Evolutionary conservation across 1,140 invertebrate species (phyloP).

Genomic region (Dinothrombium tinctorium): DNA sequence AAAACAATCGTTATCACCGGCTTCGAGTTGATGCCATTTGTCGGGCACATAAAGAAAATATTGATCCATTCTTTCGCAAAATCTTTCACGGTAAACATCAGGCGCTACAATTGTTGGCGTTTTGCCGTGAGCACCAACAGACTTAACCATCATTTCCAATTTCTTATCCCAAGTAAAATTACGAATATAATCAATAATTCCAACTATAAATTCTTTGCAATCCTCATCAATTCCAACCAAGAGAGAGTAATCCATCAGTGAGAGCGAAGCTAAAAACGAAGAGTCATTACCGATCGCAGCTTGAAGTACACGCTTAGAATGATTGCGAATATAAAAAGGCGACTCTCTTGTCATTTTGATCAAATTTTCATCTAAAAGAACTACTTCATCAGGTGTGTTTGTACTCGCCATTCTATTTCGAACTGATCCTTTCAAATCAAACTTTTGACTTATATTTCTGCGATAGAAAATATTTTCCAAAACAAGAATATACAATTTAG

Average conservation of each 20-base stretch:
- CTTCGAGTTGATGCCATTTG: neutral
- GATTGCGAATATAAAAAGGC: slow-evolving; percentile 67
- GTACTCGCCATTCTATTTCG: slow-evolving; percentile 59
- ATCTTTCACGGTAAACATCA: slow-evolving; percentile 66
- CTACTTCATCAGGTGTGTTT: slow-evolving; percentile 30
- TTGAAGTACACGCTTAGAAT: slow-evolving; percentile 60
- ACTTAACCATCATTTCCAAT: slow-evolving; percentile 85
- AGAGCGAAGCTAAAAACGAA: slow-evolving; percentile 51
- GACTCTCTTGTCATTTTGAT: slow-evolving; percentile 72
- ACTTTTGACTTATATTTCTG: slow-evolving; percentile 45
- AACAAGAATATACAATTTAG: slow-evolving; percentile 53
- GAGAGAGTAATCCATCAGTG: slow-evolving; percentile 96
- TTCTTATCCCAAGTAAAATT: slow-evolving; percentile 98
- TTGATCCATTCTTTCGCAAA: slow-evolving; percentile 73
- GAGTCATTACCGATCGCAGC: slow-evolving; percentile 75
- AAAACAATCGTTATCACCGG: slow-evolving; percentile 4
- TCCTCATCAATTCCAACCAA: slow-evolving; percentile 64
- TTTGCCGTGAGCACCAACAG: slow-evolving; percentile 69
- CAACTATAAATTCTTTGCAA: slow-evolving; percentile 62
- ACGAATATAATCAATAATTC: slow-evolving; percentile 95
- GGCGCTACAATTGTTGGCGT: slow-evolving; percentile 88
- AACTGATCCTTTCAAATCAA: slow-evolving; percentile 89
- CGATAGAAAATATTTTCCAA: slow-evolving; percentile 94
- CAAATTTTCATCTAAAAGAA: slow-evolving; percentile 86
- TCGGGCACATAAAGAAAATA: slow-evolving; percentile 65